phyloP scores from a whole-genome alignment of 2,113 vertebrate species.

The Canis aureus region DNA sequence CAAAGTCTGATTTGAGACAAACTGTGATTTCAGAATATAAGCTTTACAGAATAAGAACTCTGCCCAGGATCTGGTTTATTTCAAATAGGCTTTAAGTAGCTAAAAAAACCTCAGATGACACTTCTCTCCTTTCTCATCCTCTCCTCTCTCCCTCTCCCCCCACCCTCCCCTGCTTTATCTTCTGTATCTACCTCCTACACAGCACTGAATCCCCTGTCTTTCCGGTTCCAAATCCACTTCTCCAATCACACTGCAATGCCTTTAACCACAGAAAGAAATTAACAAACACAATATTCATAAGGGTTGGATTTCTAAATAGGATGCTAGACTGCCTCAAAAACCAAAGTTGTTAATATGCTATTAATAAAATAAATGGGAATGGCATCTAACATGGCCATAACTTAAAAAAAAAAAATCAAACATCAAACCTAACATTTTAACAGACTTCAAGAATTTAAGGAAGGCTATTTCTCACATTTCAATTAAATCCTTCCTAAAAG shows the following conservation, averaged over 20 bases:
- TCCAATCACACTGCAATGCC: background rate
- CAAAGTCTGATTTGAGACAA: constrained; percentile 7
- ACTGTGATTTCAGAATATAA: constrained; percentile 12
- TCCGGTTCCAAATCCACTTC: constrained; percentile 45
- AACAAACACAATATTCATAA: constrained; percentile 25
- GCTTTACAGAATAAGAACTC: background rate
- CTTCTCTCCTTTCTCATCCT: background rate
- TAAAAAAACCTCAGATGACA: background rate
- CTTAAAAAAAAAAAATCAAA: background rate
- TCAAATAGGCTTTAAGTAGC: background rate
- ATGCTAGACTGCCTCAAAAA: constrained; percentile 28
- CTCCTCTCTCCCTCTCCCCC: background rate
- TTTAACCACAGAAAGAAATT: background rate
- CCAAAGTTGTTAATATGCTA: background rate
- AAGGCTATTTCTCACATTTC: constrained; percentile 14
- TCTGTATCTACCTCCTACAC: background rate
- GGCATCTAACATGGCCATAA: background rate
- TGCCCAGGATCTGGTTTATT: constrained; percentile 27
- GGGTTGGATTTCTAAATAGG: background rate
- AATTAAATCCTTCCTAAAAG: background rate
- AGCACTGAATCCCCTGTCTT: background rate
- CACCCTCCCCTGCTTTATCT: background rate
- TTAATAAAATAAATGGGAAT: background rate
- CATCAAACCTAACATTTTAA: background rate
- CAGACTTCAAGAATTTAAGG: constrained; percentile 44